Base-by-base conservation (phyloP, 2,113 vertebrate species). In the Dipodomys ordii region DNA sequence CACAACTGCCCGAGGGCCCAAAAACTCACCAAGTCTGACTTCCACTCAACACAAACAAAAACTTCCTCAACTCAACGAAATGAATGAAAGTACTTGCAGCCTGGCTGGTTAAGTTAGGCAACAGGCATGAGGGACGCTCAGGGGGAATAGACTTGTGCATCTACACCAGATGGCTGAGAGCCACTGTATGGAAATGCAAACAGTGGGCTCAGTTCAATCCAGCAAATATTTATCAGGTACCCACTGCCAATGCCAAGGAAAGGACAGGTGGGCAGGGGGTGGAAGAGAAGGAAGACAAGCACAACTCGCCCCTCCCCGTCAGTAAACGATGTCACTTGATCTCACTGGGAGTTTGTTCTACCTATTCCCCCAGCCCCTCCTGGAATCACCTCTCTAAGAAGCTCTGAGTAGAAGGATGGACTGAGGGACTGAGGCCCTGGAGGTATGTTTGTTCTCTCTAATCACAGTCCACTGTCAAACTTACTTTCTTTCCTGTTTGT, bases 41-140 rank as follows among this genome's bases (percentile, higher is more conserved):
- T 90, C 30, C 30, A 62, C 65, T 95, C 92, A 97, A 88, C 12
- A 90, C 79, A 94, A 96, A 96, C 86, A 94, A 92, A 94, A 91
- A 83, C 82, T 83, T 95, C 64, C 94, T 81, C 65, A 89, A 84
- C 13, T 94, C 64, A 92, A 83, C 57, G 88, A 89, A 92, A 13
- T 13, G 78, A 95, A 77, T 69, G 76, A 77, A 77, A 87, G 12
- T 25, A 68, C 35, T 18, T 85, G 20, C 23, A 27, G 77, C 74
- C 71, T 77, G 68, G 18, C 44, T 68, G 72, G 28, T 15, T 28
- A 85, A 68, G 46, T 71, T 80, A 88, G 62, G 78, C 65, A 93
- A 76, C 2, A 85, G 83, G 46, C 53, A 18, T 8, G 2, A 57
- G 15, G 15, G 53, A 13, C 12, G 15, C 12, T 13, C 1, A 49